Percentiles rank a stretch among this genome's conserved stretches.
Evolutionary conservation across 1,140 invertebrate species (phyloP).

Genomic region (Asobara japonica): DNA sequence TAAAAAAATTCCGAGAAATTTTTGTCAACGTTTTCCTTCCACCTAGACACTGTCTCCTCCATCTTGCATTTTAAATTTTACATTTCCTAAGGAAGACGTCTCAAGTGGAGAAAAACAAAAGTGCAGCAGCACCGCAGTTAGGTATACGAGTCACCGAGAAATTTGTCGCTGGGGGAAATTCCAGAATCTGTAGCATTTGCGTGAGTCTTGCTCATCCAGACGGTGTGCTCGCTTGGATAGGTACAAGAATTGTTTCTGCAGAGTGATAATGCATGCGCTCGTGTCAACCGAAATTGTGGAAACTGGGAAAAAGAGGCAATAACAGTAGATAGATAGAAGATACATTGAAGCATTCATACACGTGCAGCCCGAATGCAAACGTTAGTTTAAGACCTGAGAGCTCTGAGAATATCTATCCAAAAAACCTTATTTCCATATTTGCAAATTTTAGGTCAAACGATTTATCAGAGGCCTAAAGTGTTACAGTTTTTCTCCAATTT

Average conservation of each 20-base stretch:
- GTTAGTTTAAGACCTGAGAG: no score
- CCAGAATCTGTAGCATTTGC: conserved; percentile 27
- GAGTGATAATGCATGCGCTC: background rate
- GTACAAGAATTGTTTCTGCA: conserved; percentile 4
- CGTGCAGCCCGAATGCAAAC: no score
- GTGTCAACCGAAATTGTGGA: background rate
- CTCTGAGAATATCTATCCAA: no score
- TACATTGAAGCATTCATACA: no score
- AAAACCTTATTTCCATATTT: no score
- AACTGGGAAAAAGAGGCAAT: background rate
- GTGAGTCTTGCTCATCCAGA: background rate
- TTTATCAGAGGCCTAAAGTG: no score
- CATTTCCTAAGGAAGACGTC: conserved; percentile 10
- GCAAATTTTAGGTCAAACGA: no score
- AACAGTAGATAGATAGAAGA: background rate
- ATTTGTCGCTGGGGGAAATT: conserved; percentile 15
- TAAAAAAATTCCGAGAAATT: no score
- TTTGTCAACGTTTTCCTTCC: no score
- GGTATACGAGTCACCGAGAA: background rate
- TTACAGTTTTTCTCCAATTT: no score
- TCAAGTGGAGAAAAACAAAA: background rate
- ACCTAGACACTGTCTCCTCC: background rate
- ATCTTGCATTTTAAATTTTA: background rate
- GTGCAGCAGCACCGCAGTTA: background rate
- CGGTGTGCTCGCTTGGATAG: conserved; percentile 6